phyloP scores from a whole-genome alignment of 2,113 vertebrate genomes.

The Donacobius atricapilla region DNA sequence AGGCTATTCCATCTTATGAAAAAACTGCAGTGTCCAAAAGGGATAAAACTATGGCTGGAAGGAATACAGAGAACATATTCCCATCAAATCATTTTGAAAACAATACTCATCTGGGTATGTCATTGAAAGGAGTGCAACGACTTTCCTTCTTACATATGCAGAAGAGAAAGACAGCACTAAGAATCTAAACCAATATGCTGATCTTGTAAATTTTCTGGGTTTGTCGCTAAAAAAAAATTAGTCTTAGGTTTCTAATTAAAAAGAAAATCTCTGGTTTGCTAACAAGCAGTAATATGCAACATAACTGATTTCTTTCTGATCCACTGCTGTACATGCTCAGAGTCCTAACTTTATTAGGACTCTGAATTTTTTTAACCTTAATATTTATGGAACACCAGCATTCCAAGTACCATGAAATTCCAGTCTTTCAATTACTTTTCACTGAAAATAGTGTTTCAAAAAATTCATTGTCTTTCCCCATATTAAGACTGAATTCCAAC shows the following conservation, averaged over 20 bases:
- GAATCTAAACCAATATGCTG: background rate
- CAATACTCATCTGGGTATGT: background rate
- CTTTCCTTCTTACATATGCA: background rate
- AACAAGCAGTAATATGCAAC: background rate
- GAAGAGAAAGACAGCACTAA: background rate
- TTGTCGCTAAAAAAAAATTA: background rate
- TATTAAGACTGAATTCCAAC: background rate
- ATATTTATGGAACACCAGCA: background rate
- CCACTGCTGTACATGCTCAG: background rate
- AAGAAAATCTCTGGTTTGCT: background rate
- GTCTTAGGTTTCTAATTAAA: background rate
- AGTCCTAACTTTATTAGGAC: no score
- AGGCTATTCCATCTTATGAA: background rate
- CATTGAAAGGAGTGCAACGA: background rate
- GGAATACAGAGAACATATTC: background rate
- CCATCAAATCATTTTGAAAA: background rate
- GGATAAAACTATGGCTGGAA: background rate
- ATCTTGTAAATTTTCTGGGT: background rate
- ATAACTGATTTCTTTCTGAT: background rate
- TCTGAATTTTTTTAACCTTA: background rate
- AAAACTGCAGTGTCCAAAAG: background rate
- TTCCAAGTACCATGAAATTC: background rate
- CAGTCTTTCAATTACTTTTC: background rate
- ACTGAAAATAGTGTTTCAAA: background rate
- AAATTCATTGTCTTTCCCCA: background rate